Conservation (phyloP, 1,140 invertebrate species). For the Xylocopa sonorina region DNA sequence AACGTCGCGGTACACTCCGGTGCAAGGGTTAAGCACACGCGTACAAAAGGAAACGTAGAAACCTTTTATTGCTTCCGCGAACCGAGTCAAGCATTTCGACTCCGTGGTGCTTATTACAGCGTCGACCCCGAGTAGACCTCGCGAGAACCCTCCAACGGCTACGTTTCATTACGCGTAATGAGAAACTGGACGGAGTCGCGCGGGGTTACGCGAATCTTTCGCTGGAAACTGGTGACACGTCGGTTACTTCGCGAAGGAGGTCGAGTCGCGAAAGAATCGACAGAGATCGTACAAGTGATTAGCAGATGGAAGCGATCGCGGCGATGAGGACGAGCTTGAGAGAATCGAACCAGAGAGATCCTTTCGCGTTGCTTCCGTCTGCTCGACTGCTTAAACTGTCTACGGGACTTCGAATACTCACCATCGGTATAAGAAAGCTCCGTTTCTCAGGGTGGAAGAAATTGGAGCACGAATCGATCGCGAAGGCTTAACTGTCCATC, state of each 20-base stretch:
- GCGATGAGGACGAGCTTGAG: neutral
- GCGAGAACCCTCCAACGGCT: too few species aligned
- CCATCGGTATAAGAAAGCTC: too few species aligned
- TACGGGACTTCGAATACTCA: too few species aligned
- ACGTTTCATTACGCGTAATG: neutral
- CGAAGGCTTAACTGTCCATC: too few species aligned
- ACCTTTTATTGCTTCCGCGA: conserved; percentile 42
- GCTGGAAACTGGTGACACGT: neutral
- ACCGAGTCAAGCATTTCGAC: conserved; percentile 42
- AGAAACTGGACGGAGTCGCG: neutral
- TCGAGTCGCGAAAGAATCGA: neutral
- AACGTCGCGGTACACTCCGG: conserved; percentile 4
- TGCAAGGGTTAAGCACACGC: conserved; percentile 43
- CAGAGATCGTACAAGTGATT: neutral
- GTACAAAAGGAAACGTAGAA: conserved; percentile 46
- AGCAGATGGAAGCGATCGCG: conserved; percentile 1
- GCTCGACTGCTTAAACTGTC: too few species aligned
- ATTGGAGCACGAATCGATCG: too few species aligned
- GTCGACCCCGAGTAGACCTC: too few species aligned
- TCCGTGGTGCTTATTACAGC: conserved; percentile 23
- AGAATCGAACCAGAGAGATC: neutral
- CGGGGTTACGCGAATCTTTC: neutral
- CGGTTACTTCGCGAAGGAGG: too few species aligned
- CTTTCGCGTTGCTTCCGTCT: too few species aligned
- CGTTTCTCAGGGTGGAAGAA: too few species aligned